phyloP scores from a whole-genome alignment of 2,113 vertebrate genomes.

The Muntiacus muntjak region DNA sequence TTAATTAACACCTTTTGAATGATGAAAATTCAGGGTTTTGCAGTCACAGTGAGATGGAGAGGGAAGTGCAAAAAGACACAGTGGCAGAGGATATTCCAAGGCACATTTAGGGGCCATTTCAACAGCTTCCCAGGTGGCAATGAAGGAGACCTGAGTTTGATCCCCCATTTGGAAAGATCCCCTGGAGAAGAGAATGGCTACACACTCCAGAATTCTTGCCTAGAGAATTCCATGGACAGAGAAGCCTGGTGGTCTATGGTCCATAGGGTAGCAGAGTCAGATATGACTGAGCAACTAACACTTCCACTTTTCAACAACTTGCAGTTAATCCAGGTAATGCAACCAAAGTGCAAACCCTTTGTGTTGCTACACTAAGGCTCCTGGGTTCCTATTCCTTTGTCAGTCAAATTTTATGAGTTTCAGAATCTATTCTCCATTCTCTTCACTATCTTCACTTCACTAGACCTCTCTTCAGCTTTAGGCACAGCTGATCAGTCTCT shows the following conservation, averaged over 20 bases:
- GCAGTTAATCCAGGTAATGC: background rate
- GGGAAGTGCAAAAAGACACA: background rate
- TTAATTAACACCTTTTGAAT: background rate
- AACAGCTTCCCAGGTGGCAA: background rate
- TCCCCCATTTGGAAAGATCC: background rate
- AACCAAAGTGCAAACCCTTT: background rate
- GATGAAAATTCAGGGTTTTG: background rate
- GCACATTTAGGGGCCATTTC: background rate
- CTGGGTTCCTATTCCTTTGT: background rate
- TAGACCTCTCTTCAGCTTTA: background rate
- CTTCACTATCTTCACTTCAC: background rate
- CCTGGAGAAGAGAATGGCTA: background rate
- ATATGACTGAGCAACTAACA: background rate
- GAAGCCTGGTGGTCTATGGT: background rate
- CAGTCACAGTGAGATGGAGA: background rate
- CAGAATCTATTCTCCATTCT: background rate
- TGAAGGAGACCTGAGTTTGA: background rate
- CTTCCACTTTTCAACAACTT: background rate
- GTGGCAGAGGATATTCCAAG: background rate
- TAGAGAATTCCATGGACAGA: background rate
- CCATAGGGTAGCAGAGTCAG: background rate
- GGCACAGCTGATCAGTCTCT: background rate
- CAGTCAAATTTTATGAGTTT: background rate
- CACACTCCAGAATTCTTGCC: background rate
- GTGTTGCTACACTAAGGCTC: background rate